Conservation (phyloP, 2,113 vertebrate species). For the Brachyistius frenatus region DNA sequence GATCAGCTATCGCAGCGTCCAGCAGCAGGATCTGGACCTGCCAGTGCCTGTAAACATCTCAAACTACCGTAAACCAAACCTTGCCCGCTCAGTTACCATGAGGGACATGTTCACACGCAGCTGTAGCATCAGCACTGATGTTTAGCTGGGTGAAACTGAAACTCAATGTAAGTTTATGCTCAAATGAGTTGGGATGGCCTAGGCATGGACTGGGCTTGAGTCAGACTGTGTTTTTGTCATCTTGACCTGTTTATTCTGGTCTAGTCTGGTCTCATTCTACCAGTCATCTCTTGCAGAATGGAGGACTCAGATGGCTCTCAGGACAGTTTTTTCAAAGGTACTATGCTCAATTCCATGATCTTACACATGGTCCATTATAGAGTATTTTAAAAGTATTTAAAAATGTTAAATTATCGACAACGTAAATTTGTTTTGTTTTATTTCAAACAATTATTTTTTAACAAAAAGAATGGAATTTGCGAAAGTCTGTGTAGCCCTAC, state of each 20-base stretch:
- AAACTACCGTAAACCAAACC: slow-evolving; percentile 91
- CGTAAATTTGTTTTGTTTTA: slow-evolving; percentile 22
- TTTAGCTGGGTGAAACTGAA: slow-evolving; percentile 75
- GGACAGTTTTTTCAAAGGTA: slow-evolving; percentile 70
- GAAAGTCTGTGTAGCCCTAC: slow-evolving; percentile 43
- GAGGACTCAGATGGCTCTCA: slow-evolving; percentile 70
- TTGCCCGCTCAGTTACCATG: slow-evolving; percentile 94
- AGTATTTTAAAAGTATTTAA: slow-evolving; percentile 46
- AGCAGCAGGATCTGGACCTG: slow-evolving; percentile 91
- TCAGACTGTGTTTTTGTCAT: slow-evolving; percentile 49
- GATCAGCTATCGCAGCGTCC: slow-evolving; percentile 87
- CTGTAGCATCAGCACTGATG: slow-evolving; percentile 97
- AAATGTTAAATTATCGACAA: slow-evolving; percentile 44
- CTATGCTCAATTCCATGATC: slow-evolving; percentile 60
- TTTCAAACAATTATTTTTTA: slow-evolving; percentile 39
- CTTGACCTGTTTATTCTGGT: slow-evolving; percentile 37
- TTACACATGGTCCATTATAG: slow-evolving; percentile 48
- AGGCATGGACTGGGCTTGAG: slow-evolving; percentile 20
- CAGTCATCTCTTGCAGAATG: slow-evolving; percentile 48
- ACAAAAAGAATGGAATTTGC: slow-evolving; percentile 37
- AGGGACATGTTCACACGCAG: slow-evolving; percentile 95
- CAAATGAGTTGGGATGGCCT: slow-evolving; percentile 16
- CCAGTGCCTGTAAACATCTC: slow-evolving; percentile 83
- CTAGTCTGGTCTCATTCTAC: slow-evolving; percentile 39
- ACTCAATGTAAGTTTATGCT: neutral